A percentile compares a stretch with the other conserved stretches of the same genome.
phyloP scores from a whole-genome alignment of 2,113 vertebrate species.

The Ammodytes marinus region DNA sequence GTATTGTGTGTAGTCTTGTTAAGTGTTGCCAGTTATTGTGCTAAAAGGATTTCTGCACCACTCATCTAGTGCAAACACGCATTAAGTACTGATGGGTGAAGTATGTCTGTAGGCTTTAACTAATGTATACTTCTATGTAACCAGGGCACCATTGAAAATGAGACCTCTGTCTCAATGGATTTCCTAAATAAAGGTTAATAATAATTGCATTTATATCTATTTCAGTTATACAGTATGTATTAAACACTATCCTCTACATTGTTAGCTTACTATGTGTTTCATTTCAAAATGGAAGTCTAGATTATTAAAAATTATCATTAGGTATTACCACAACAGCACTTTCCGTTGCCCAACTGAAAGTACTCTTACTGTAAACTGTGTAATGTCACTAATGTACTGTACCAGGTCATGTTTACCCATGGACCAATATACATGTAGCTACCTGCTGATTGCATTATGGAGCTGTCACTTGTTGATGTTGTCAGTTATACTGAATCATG shows the following conservation, averaged over 20 bases:
- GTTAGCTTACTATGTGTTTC: neutral
- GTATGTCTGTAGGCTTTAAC: neutral
- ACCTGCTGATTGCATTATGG: neutral
- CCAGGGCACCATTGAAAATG: too few relatives aligned
- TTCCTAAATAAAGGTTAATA: too few relatives aligned
- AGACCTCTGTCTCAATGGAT: too few relatives aligned
- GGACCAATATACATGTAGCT: neutral
- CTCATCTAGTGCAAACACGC: neutral
- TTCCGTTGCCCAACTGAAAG: too few relatives aligned
- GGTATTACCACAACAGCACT: too few relatives aligned
- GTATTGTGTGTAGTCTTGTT: neutral
- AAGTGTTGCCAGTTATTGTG: neutral
- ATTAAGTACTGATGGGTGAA: neutral
- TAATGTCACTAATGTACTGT: neutral
- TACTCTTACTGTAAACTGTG: too few relatives aligned
- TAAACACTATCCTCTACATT: neutral
- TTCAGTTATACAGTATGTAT: neutral
- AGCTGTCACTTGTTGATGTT: neutral
- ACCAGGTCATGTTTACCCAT: neutral
- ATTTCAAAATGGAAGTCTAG: neutral
- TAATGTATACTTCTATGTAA: neutral
- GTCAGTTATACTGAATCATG: neutral
- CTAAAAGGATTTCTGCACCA: slow-evolving; percentile 11
- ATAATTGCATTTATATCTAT: neutral
- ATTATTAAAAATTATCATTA: neutral